Conservation (phyloP, 2,888 invertebrate genomes). For the Lepas anatifera region DNA sequence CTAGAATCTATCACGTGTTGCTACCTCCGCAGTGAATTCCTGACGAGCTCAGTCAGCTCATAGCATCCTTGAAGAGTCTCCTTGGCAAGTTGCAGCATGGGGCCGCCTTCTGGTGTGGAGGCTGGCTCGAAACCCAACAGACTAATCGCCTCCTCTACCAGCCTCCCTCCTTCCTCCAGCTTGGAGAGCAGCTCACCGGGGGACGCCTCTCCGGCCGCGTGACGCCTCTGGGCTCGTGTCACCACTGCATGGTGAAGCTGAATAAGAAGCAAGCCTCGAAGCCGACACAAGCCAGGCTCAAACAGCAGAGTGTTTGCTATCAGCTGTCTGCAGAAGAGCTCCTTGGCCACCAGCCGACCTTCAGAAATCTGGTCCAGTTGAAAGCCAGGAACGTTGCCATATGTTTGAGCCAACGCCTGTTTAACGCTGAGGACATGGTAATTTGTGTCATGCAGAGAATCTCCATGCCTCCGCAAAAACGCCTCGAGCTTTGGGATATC, state of each 20-base stretch:
- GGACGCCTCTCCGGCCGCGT: not conserved
- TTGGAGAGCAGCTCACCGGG: not conserved
- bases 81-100: not conserved
- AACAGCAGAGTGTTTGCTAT: not conserved
- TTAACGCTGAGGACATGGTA: not conserved
- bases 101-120: not conserved
- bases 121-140: not conserved
- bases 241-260: constrained; percentile 8
- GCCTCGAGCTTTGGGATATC: not conserved
- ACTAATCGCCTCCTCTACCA: not conserved
- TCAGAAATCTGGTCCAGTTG: not conserved
- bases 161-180: not conserved
- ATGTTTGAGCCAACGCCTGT: not conserved
- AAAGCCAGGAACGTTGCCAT: not conserved
- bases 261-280: not conserved
- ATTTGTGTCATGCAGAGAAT: not conserved
- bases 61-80: not conserved
- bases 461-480: not conserved
- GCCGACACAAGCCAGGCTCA: constrained; percentile 9
- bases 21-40: not conserved
- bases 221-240: not conserved
- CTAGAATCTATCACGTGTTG: no score
- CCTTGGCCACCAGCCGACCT: not conserved
- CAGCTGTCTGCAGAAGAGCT: not conserved
- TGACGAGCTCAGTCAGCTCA: constrained; percentile 3